Base-by-base conservation (phyloP, 2,888 invertebrate species). In the Heterodera filipjevi region DNA sequence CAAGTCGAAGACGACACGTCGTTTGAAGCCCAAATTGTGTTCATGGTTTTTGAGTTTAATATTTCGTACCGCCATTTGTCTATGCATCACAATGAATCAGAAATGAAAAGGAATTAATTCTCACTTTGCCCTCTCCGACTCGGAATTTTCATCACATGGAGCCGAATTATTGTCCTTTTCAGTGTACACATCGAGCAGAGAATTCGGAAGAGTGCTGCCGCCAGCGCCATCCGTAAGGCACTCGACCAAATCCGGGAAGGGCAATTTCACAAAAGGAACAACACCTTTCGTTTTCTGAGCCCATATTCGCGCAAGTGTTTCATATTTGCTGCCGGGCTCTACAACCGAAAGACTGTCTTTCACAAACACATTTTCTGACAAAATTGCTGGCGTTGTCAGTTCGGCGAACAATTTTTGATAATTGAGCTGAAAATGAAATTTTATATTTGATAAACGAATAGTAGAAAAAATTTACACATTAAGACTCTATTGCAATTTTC, bases 1-100 rank as follows among this genome's bases (percentile, higher is more conserved):
- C 81, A 94, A 90, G 90, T 94, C 93, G 88, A 92, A 94, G 3
- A 93, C 93, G 2, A 93, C 92, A 86, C 92, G 92, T 86, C 92
- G 92, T 32, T 90, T 83, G 80, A 92, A 91, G 0, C 91, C 88
- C 6, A 66, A 33, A 6, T 92, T 92, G 82, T 92, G 92, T 76
- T 93, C 92, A 74, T n/a, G n/a, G 92, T 92, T 81, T 93, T 91
- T 84, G 93, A 93, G 76, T 94, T n/a, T n/a, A n/a, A n/a, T 92
- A 87, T 93, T 93, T 6, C 92, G 92, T 49, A 93, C 85, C 30
- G 93, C 89, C 89, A 92, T 93, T 27, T 85, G 82, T 59, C 85
- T 84, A 70, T n/a, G n/a, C n/a, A n/a, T n/a, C 70, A 80, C 16
- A 76, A 77, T 30, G 27, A 76, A 71, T 76, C 19, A 49, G n/a